Conservation (phyloP, 2,888 invertebrate genomes). For the Lepidonotus clava region DNA sequence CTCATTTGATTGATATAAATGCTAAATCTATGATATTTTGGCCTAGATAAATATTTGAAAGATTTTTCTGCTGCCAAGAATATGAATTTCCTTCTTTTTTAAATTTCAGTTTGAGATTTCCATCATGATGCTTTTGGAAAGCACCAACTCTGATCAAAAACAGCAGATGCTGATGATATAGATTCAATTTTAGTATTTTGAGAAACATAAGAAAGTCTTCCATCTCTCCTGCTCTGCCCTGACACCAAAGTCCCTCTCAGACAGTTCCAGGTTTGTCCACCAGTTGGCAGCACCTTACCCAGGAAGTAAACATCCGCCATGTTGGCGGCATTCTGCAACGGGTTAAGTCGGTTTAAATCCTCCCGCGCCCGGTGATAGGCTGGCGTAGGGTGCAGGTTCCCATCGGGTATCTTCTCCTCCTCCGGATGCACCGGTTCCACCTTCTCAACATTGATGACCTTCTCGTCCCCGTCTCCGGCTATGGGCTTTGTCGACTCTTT, state of each 20-base stretch:
- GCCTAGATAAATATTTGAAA: no score
- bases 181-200: no score
- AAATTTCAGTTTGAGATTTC: no score
- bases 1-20: no score
- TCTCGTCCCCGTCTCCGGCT: neutral
- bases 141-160: no score
- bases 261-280: neutral
- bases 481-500: neutral
- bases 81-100: no score
- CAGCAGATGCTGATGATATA: no score
- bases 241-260: no score
- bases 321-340: constrained; percentile 47
- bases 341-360: constrained; percentile 2
- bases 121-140: neutral
- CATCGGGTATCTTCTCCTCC: constrained; percentile 5
- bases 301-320: constrained; percentile 60
- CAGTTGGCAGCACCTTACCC: constrained; percentile 49
- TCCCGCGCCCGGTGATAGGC: neutral
- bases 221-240: no score
- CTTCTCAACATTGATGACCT: constrained; percentile 38
- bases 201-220: no score
- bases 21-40: no score
- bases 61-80: no score
- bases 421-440: neutral
- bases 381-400: neutral